These are phyloP conservation scores for Lampris megalopsis DNA, from an alignment of 2,113 vertebrate species.

Conservation along the genomic window DNA sequence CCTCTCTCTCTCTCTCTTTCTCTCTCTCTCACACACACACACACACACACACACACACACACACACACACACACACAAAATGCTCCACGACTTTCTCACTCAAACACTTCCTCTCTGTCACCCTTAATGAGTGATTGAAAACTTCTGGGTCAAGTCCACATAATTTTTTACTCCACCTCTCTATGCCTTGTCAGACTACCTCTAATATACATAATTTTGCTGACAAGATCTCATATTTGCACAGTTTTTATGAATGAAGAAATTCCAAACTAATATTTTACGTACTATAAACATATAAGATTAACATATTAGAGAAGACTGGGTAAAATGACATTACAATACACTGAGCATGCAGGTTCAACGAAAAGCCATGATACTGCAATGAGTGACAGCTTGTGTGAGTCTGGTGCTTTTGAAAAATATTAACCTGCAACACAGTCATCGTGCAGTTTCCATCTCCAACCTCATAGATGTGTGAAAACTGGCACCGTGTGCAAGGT, in stretches of 20 bases:
- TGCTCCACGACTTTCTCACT: conserved; percentile 16
- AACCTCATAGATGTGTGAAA: conserved; percentile 19
- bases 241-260: no score
- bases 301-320: no score
- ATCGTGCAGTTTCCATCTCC: background rate
- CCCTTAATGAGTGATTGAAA: conserved; percentile 25
- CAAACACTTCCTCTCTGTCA: conserved; percentile 24
- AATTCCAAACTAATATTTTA: no score
- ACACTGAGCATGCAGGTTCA: no score
- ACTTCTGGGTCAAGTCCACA: conserved; percentile 3
- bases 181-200: conserved; percentile 15
- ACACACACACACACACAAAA: background rate
- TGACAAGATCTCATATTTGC: background rate
- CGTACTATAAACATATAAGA: background rate
- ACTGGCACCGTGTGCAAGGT: background rate
- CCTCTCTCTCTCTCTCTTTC: conserved; percentile 7
- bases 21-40: conserved; percentile 4
- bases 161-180: background rate
- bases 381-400: no score
- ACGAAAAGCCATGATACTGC: no score
- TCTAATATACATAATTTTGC: background rate
- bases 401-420: no score
- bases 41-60: background rate
- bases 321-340: no score
- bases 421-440: no score